Conservation (phyloP, 2,888 invertebrate genomes). For the Synergus gifuensis region DNA sequence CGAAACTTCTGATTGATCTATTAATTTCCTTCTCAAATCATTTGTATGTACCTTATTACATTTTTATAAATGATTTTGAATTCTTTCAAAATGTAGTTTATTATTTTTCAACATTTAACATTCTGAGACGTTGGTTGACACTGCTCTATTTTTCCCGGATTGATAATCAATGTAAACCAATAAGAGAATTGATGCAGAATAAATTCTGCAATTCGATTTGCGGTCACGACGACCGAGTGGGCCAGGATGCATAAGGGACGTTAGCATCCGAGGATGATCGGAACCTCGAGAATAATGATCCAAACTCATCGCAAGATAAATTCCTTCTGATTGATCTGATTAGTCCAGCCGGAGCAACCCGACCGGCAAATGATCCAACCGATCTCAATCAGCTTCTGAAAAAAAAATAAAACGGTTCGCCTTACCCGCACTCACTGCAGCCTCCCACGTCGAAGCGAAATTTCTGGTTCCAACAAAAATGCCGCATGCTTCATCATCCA, state of each 20-base stretch:
- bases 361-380: conserved; percentile 73
- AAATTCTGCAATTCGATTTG: conserved; percentile 72
- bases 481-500: conserved; percentile 41
- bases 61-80: not conserved
- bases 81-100: not conserved
- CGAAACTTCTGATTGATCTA: not conserved
- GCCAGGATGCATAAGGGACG: conserved; percentile 8
- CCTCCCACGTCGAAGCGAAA: conserved; percentile 73
- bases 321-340: conserved; percentile 76
- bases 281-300: conserved; percentile 66
- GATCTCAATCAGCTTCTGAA: conserved; percentile 77
- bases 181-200: conserved; percentile 52
- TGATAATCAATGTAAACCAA: conserved; percentile 12
- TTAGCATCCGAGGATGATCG: conserved; percentile 46
- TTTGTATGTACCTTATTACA: not conserved
- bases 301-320: conserved; percentile 70
- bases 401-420: conserved; percentile 67
- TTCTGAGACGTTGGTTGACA: not conserved
- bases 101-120: not conserved
- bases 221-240: conserved; percentile 65
- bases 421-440: conserved; percentile 65
- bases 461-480: conserved; percentile 57
- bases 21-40: not conserved
- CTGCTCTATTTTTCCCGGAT: not conserved
- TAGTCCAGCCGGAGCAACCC: conserved; percentile 69